Base-by-base conservation (phyloP, 2,888 invertebrate genomes). In the Aleiodes leptofemur region DNA sequence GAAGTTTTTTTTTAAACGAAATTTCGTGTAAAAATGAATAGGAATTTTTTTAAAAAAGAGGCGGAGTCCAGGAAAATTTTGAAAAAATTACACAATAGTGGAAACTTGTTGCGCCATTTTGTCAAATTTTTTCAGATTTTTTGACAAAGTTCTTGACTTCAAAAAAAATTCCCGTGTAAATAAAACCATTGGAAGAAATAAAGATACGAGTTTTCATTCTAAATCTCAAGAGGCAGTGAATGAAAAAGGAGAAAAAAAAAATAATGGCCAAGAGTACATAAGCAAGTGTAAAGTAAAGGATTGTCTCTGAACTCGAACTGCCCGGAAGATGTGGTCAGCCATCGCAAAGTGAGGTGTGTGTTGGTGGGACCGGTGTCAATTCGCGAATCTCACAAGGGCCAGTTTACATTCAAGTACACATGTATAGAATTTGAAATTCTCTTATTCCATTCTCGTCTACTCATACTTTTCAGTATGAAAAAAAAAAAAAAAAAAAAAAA, bases 341-440 rank as follows among this genome's bases (percentile, higher is more conserved):
- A 83, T 85, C 83, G 84, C 51, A 51, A 51, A 68, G 78, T 76
- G 78, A 78, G 73, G 87, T 85, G 85, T 82, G 87, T 85, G 85
- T 82, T 83, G 88, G 88, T 89, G 89, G 87, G 89, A 89, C 87
- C 87, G 86, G 77, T 82, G 83, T 74, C 79, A 85, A 83, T 82
- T 82, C 84, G 87, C 87, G 83, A 89, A 89, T 89, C 89, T 89
- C 89, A 89, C 89, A 89, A 86, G 88, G 88, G 88, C 88, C 89
- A 86, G 89, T 86, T 89, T 89, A 89, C 89, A 88, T 87, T 86
- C 83, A 82, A 86, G 87, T 85, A 83, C 82, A 83, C 82, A 23
- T 23, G 51, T 69, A 77, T 78, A 66, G 77, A 61, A 66, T 77
- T 76, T 72, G 64, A 73, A 34, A 38, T 59, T 69, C 69, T 11